Evolutionary conservation across 92 coral and sea anemone species (phyloP), one percentile per base, ranked within the genome.

Genomic region (Metridium senile): DNA sequence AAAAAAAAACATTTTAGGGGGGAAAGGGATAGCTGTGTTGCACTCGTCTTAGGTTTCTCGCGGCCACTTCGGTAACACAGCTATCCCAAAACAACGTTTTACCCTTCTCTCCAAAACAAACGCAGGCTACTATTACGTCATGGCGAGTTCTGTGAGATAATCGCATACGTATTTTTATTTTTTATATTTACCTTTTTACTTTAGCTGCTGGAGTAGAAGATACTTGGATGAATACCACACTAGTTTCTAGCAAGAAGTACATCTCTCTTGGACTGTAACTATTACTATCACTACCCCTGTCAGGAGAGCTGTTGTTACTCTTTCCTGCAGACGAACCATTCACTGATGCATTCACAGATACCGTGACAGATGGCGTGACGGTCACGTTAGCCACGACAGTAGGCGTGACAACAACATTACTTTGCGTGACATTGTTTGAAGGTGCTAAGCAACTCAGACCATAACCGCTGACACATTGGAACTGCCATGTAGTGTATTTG

Each of bases 211-310:
- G 84, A 19, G 68, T 71, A 29, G 91, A 46, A 35, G 95, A 92
- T 9, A 95, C 93, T 62, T 79, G 78, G 68, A 89, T 77, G 63
- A 95, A 95, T 59, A 84, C 87, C 51, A 95, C 97, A 6, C 91
- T 84, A 67, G 96, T 95, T 33, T 90, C 90, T 3, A 92, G 66
- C 71, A 76, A 64, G 76, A 92, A 89, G 47, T 86, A 63, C 80
- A 89, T 82, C 68, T 87, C 71, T 47, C 65, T 81, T 66, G 88
- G 62, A 1, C 58, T 66, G 56, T 88, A 95, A 31, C 32, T 53
- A 33, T 18, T 54, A 30, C 43, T 19, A 28, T 63, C 32, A 17
- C 28, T n/a, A 20, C 69, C 17, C 39, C 22, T 63, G 23, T 30
- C 28, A 31, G 69, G 39, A 0, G 39, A 21, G 7, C 32, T 23